These are phyloP conservation scores for Nineta flava DNA, from an alignment of 2,888 invertebrate species.

Conservation along the genomic window DNA sequence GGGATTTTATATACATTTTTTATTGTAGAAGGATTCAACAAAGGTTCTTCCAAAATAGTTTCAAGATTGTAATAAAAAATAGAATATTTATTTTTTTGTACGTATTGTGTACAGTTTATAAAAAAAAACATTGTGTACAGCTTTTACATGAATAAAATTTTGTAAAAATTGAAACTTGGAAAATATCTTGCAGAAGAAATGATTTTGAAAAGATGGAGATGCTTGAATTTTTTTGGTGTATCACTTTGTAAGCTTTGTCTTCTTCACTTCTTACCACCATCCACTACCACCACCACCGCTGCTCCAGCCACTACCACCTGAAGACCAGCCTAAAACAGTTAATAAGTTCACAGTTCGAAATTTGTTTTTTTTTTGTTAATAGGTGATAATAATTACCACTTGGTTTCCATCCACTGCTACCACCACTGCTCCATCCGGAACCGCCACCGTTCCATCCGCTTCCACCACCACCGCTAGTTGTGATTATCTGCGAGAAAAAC, in stretches of 20 bases:
- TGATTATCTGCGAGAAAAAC: neutral
- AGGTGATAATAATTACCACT: neutral
- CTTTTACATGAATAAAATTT: constrained; percentile 74
- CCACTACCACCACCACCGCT: constrained; percentile 1
- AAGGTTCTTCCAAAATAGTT: too few relatives aligned
- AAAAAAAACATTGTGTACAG: constrained; percentile 80
- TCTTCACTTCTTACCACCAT: neutral
- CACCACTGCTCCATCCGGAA: neutral
- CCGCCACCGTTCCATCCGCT: neutral
- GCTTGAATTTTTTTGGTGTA: too few relatives aligned
- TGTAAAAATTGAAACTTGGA: constrained; percentile 18
- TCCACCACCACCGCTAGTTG: neutral
- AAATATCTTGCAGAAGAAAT: constrained; percentile 1
- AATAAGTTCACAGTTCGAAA: too few relatives aligned
- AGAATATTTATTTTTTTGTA: neutral
- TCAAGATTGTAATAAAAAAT: neutral
- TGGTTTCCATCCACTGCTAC: constrained; percentile 2
- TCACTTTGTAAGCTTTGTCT: neutral
- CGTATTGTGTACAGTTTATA: neutral
- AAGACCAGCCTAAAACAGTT: neutral
- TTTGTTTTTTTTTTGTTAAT: too few relatives aligned
- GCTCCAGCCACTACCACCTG: neutral
- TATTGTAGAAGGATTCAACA: too few relatives aligned
- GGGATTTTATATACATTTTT: too few relatives aligned
- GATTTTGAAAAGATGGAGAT: too few relatives aligned